Evolutionary conservation across 64 coral and sea anemone species (phyloP).

Genomic region (Stichodactyla mertensii): DNA sequence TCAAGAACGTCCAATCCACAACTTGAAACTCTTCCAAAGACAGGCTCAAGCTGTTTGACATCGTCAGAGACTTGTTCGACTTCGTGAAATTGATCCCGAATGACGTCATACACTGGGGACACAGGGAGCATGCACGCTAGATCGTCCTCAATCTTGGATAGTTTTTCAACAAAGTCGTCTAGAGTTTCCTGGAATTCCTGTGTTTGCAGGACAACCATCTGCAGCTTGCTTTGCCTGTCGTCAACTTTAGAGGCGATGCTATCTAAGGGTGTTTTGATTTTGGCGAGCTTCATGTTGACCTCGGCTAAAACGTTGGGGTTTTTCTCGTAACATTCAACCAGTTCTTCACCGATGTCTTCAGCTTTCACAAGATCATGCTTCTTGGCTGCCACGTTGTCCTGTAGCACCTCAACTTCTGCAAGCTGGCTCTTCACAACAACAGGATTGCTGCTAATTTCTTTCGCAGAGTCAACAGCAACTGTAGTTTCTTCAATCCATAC

Average conservation of each 20-base stretch:
- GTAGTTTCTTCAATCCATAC: constrained; percentile 67
- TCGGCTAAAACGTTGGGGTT: constrained; percentile 53
- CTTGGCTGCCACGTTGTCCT: constrained; percentile 72
- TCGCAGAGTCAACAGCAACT: constrained; percentile 57
- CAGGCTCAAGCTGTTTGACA: constrained; percentile 80
- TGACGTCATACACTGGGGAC: constrained; percentile 64
- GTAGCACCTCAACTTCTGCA: constrained; percentile 76
- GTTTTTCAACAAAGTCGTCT: constrained; percentile 69
- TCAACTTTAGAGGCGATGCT: constrained; percentile 67
- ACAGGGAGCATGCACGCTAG: constrained; percentile 56
- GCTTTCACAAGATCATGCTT: constrained; percentile 60
- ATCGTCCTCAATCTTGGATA: constrained; percentile 72
- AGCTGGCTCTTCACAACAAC: constrained; percentile 65
- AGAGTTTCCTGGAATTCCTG: constrained; percentile 85
- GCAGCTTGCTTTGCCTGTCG: constrained; percentile 62
- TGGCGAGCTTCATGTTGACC: constrained; percentile 68
- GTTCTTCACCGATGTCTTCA: constrained; percentile 64
- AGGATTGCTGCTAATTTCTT: constrained; percentile 52
- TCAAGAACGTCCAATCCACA: constrained; percentile 56
- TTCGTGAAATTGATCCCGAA: constrained; percentile 69
- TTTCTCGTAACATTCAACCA: constrained; percentile 65
- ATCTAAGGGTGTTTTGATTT: constrained; percentile 58
- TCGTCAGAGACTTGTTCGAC: constrained; percentile 58
- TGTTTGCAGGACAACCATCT: constrained; percentile 60
- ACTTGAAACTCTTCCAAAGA: constrained; percentile 69